Evolutionary conservation across 2,113 vertebrate species (phyloP).

Genomic region (Limanda limanda): DNA sequence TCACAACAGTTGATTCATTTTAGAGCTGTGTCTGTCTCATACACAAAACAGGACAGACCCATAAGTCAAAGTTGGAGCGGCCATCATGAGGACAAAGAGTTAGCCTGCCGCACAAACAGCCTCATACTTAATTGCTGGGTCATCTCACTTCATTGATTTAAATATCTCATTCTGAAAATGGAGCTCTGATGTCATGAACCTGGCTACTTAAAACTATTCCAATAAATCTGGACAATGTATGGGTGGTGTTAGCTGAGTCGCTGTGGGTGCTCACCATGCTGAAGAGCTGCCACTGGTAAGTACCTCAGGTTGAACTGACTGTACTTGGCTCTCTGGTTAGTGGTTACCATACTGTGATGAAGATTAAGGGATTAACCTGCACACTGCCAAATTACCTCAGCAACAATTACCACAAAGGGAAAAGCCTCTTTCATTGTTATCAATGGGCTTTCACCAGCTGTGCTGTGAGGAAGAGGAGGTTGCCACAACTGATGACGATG

Average conservation of each 20-base stretch:
- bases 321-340: conserved; percentile 40
- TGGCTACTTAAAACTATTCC: background rate
- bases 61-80: too few relatives aligned
- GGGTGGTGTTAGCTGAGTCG: background rate
- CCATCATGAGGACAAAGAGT: too few relatives aligned
- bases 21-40: too few relatives aligned
- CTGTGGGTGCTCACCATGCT: background rate
- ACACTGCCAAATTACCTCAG: conserved; percentile 47
- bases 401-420: conserved; percentile 38
- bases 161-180: background rate
- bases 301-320: conserved; percentile 17
- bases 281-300: conserved; percentile 7
- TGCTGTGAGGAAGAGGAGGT: conserved; percentile 28
- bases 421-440: conserved; percentile 59
- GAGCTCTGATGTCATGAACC: too few relatives aligned
- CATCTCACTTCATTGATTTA: background rate
- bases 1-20: too few relatives aligned
- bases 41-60: too few relatives aligned
- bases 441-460: conserved; percentile 36
- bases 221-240: background rate
- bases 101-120: too few relatives aligned
- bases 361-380: conserved; percentile 62
- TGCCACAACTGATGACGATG: conserved; percentile 2
- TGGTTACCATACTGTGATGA: conserved; percentile 56
- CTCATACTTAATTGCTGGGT: too few relatives aligned